phyloP scores from a whole-genome alignment of 2,113 vertebrate species.

The Stomatorhinus ivindoensis region DNA sequence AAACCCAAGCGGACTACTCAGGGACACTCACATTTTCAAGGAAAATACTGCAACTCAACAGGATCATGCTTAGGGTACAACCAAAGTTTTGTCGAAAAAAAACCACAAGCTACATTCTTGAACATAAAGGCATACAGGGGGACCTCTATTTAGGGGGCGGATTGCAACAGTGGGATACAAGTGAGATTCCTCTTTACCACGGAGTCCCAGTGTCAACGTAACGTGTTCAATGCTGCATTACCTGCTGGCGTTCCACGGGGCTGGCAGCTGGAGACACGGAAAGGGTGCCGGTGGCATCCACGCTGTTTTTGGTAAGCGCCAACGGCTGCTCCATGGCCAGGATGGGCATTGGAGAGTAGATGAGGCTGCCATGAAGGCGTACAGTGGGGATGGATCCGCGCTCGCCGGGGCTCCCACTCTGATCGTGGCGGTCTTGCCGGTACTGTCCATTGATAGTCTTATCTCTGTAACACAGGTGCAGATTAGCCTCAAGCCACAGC shows the following conservation, averaged over 20 bases:
- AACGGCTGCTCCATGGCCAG: constrained; percentile 83
- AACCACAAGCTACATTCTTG: not conserved
- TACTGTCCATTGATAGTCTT: constrained; percentile 79
- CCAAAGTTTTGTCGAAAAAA: not conserved
- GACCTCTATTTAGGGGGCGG: not conserved
- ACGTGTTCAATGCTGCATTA: constrained; percentile 36
- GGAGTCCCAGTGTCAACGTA: not conserved
- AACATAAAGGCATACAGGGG: not conserved
- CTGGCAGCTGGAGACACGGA: constrained; percentile 55
- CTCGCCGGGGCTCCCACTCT: constrained; percentile 75
- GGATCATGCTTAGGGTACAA: not conserved
- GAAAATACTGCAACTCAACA: not conserved
- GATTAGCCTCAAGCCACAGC: not conserved
- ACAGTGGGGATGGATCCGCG: constrained; percentile 69
- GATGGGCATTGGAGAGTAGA: constrained; percentile 74
- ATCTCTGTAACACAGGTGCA: constrained; percentile 54
- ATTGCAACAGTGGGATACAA: not conserved
- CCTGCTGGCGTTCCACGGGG: constrained; percentile 82
- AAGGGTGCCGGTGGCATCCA: constrained; percentile 54
- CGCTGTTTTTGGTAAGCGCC: constrained; percentile 82
- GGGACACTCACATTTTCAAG: not conserved
- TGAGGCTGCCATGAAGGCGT: constrained; percentile 70
- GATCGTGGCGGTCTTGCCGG: constrained; percentile 74
- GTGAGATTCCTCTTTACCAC: not conserved
- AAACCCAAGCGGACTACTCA: not conserved